Percentiles rank a stretch among this genome's conserved stretches.
Evolutionary conservation across 2,888 invertebrate genomes (phyloP).

Genomic region (Caenorhabditis sinica): DNA sequence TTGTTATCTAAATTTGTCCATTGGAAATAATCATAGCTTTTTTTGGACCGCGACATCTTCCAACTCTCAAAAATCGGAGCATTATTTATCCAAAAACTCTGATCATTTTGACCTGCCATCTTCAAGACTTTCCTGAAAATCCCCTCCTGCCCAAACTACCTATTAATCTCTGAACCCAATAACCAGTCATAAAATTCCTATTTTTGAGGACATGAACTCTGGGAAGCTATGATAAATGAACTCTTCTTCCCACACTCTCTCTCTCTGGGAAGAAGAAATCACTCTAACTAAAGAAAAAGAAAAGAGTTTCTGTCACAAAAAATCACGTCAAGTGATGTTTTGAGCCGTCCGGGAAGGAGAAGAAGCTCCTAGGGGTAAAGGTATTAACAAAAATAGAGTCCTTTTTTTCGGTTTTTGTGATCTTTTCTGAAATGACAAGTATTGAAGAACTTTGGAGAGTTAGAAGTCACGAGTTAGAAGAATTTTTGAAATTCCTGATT

Average conservation of each 20-base stretch:
- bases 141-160: too few relatives aligned
- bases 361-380: not conserved
- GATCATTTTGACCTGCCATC: too few relatives aligned
- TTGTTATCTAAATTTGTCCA: too few relatives aligned
- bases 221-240: not conserved
- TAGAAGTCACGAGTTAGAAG: too few relatives aligned
- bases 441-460: not conserved
- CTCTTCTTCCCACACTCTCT: conserved; percentile 4
- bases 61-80: too few relatives aligned
- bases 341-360: not conserved
- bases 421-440: not conserved
- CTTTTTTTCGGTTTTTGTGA: not conserved
- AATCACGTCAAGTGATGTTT: conserved; percentile 20
- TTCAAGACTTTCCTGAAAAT: too few relatives aligned
- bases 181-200: not conserved
- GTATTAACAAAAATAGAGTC: conserved; percentile 6
- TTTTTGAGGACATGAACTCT: not conserved
- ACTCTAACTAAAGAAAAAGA: not conserved
- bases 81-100: too few relatives aligned
- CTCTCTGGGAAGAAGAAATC: not conserved
- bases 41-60: too few relatives aligned
- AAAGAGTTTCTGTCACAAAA: conserved; percentile 15
- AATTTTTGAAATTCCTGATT: too few relatives aligned
- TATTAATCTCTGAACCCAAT: too few relatives aligned
- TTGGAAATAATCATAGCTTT: too few relatives aligned